Base-by-base conservation (phyloP, 2,888 invertebrate species). In the Dryobota labecula region DNA sequence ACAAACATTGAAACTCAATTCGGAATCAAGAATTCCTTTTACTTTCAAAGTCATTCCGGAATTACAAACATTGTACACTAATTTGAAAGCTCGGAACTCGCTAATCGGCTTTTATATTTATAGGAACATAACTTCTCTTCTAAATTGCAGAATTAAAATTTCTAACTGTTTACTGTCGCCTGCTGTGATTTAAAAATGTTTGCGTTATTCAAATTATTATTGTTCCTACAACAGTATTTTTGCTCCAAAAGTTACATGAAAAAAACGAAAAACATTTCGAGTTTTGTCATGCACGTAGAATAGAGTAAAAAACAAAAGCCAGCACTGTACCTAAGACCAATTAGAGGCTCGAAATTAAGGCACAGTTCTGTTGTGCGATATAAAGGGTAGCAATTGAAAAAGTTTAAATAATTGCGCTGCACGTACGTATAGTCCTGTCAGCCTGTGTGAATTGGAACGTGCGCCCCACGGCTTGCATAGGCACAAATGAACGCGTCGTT, bases 401-500 rank as follows among this genome's bases (percentile, higher is more conserved):
- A 91, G 88, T 91, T 91, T 90, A 86, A 90, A 90, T 91, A 89
- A 90, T 90, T 88, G 87, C 84, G 70, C 36, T 70, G 73, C 78
- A 81, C 83, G 80, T 83, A 80, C 73, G 11, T 58, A 36, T 47
- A 47, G 69, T 27, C 13, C 47, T 47, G 47, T 49, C 45, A 76
- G 77, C 83, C 81, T 78, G 73, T 78, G 85, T 80, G 88, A 87
- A 89, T 88, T 88, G 87, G 86, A 83, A 86, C 87, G 89, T 88
- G 88, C 79, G 78, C 75, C 82, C 80, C 69, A 60, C 72, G 83
- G 85, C 84, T 73, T 82, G 80, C 80, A 83, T 70, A 47, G 76
- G 67, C 73, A 78, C 75, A 82, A 80, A 82, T 74, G 81, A 76
- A 74, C 76, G 70, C 74, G 73, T 70, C 71, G 70, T 77, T 76